These are phyloP conservation scores for Gopherus evgoodei DNA, from an alignment of 2,113 vertebrate genomes.

Conservation along the genomic window DNA sequence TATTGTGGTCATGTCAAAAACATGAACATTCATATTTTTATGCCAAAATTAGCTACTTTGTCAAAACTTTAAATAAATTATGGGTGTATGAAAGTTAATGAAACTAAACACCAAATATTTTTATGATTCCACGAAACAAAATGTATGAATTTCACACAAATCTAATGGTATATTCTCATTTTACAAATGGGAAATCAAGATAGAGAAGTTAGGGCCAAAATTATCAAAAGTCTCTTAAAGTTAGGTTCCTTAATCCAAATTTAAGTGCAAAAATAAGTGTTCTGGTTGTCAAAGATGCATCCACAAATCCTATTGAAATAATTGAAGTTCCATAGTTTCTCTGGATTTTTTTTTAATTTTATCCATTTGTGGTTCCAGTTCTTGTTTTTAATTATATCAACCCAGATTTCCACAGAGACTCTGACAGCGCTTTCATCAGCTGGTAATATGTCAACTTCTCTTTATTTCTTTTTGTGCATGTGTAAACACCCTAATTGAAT, in stretches of 20 bases:
- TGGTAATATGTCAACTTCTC: not conserved
- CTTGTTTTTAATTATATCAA: not conserved
- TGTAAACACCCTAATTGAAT: not conserved
- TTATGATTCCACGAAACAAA: not conserved
- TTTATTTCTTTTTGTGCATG: not conserved
- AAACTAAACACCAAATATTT: not conserved
- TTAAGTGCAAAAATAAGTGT: not conserved
- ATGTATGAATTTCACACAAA: not conserved
- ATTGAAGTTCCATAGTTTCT: not conserved
- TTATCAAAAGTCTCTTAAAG: not conserved
- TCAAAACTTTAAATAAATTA: not conserved
- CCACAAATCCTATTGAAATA: not conserved
- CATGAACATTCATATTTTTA: not conserved
- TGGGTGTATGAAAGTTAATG: not conserved
- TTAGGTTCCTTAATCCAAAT: not conserved
- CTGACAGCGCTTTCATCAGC: not conserved
- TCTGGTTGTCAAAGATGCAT: not conserved
- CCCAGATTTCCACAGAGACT: not conserved
- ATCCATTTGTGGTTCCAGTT: not conserved
- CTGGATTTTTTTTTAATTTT: not conserved
- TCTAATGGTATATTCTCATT: not conserved
- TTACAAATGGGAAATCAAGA: not conserved
- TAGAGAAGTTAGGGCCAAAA: not conserved
- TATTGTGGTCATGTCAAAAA: not conserved
- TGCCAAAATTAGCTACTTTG: not conserved